These are phyloP conservation scores for Sorex maritimensis DNA, from an alignment of 2,797 vertebrate species.

Conservation along the genomic window DNA sequence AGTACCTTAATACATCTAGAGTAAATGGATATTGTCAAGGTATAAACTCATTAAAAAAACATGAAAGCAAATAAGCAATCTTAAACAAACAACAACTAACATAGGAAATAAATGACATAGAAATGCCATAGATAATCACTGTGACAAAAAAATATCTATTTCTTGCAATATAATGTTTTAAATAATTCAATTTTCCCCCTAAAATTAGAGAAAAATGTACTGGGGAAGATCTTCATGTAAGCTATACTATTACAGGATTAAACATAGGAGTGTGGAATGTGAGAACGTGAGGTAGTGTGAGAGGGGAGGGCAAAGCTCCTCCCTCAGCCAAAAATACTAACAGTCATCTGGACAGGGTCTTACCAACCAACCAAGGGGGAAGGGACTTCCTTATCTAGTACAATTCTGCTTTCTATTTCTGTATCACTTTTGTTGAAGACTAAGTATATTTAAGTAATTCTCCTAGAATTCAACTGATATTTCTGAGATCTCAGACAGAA, in stretches of 20 bases:
- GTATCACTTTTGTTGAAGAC: too few species aligned
- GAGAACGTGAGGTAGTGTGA: too few species aligned
- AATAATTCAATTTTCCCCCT: not conserved
- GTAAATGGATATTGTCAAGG: not conserved
- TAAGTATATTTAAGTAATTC: too few species aligned
- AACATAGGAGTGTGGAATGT: too few species aligned
- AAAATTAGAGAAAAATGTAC: not conserved
- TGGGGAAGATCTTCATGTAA: not conserved
- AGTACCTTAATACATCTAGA: not conserved
- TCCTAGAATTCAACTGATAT: not conserved
- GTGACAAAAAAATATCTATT: not conserved
- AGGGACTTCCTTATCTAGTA: too few species aligned
- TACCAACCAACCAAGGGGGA: too few species aligned
- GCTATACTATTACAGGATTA: not conserved
- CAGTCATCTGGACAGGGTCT: too few species aligned
- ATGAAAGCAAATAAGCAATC: not conserved
- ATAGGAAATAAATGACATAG: not conserved
- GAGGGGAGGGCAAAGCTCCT: too few species aligned
- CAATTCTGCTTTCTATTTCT: too few species aligned
- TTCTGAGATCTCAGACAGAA: not conserved
- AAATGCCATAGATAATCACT: not conserved
- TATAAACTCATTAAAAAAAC: not conserved
- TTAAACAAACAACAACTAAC: not conserved
- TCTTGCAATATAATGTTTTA: not conserved
- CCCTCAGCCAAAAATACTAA: too few species aligned